phyloP scores from a whole-genome alignment of 1,140 invertebrate genomes.

The Acromyrmex charruanus region DNA sequence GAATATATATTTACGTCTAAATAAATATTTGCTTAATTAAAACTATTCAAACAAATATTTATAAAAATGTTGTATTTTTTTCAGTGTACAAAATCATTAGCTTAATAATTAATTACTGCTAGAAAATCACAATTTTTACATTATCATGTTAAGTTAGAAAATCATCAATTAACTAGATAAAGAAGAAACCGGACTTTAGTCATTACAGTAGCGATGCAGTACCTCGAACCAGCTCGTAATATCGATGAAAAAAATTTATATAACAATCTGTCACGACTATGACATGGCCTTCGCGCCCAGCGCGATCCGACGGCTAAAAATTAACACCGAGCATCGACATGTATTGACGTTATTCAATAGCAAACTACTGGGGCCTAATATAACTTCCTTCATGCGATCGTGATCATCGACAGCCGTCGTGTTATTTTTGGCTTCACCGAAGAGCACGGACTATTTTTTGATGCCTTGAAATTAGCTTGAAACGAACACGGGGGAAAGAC shows the following conservation, averaged over 20 bases:
- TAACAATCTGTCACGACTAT: neutral
- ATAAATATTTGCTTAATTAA: too few species aligned
- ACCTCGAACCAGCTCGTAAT: slow-evolving; percentile 9
- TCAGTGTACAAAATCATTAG: too few species aligned
- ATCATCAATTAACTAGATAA: too few species aligned
- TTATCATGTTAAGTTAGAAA: too few species aligned
- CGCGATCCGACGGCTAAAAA: slow-evolving; percentile 5
- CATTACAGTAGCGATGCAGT: neutral
- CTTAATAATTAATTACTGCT: too few species aligned
- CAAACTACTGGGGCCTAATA: neutral
- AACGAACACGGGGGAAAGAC: neutral
- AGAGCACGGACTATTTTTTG: slow-evolving; percentile 32
- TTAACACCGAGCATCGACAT: neutral
- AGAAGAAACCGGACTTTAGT: too few species aligned
- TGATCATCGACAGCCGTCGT: slow-evolving; percentile 19
- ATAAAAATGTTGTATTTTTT: too few species aligned
- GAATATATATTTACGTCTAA: too few species aligned
- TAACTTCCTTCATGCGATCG: neutral
- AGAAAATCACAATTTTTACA: too few species aligned
- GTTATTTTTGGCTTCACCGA: slow-evolving; percentile 40
- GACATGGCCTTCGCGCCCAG: neutral
- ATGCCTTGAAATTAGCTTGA: slow-evolving; percentile 1
- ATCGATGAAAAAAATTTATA: slow-evolving; percentile 8
- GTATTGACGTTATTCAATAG: neutral
- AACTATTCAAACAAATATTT: too few species aligned